A percentile compares a stretch with the other conserved stretches of the same genome.
These are phyloP conservation scores for Chesias legatella DNA, from an alignment of 2,888 invertebrate species.

Conservation along the genomic window DNA sequence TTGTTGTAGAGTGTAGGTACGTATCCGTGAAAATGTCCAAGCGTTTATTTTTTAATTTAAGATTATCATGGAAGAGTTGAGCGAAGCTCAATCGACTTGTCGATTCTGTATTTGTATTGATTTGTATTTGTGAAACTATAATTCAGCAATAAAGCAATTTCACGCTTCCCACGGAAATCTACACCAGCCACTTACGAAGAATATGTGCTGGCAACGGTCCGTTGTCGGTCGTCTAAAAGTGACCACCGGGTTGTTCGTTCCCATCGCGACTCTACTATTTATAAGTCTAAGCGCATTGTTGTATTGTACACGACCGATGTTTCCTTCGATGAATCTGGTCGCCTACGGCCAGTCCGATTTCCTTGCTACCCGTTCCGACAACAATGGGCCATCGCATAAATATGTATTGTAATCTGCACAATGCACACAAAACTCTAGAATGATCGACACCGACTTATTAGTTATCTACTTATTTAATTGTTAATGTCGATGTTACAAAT, in stretches of 20 bases:
- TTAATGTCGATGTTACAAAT: no score
- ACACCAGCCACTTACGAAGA: background rate
- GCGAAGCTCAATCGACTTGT: no score
- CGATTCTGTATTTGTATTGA: no score
- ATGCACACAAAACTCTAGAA: no score
- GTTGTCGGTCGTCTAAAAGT: conserved; percentile 13
- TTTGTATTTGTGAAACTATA: no score
- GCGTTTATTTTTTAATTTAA: no score
- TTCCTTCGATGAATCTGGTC: conserved; percentile 62
- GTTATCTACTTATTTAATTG: no score
- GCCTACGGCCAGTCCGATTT: conserved; percentile 49
- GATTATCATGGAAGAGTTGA: no score
- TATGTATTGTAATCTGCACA: background rate
- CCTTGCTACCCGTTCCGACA: conserved; percentile 41
- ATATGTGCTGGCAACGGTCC: conserved; percentile 6
- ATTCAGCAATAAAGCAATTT: no score
- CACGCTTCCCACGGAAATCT: background rate
- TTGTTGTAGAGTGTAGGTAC: no score
- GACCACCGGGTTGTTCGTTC: conserved; percentile 26
- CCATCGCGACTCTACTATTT: conserved; percentile 63
- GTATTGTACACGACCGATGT: conserved; percentile 61
- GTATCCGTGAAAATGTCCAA: no score
- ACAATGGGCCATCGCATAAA: conserved; percentile 14
- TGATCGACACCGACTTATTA: no score
- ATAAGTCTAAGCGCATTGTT: conserved; percentile 76